Evolutionary conservation across 2,113 vertebrate species (phyloP).

Genomic region (Centrocercus urophasianus): DNA sequence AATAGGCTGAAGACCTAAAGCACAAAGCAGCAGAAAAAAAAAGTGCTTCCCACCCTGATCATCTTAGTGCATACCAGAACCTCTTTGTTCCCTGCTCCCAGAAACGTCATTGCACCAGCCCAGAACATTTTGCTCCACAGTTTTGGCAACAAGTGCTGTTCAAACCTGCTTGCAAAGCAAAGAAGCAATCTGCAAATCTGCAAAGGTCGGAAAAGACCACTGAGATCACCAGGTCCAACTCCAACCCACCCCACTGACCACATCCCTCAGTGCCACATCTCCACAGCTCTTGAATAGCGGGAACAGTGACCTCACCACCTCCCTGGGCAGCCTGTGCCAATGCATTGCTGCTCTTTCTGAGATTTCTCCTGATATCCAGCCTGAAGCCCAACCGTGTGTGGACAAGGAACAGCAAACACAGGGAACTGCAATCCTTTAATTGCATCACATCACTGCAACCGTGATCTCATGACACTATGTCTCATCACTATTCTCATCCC

Average conservation of each 20-base stretch:
- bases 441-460: neutral
- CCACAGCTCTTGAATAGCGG: too few species aligned
- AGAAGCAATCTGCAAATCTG: neutral
- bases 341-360: too few species aligned
- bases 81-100: neutral
- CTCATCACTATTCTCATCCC: neutral
- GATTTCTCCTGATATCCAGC: too few species aligned
- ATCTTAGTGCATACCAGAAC: neutral
- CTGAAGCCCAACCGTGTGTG: fast-evolving
- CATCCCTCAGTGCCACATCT: too few species aligned
- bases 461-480: fast-evolving
- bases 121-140: neutral
- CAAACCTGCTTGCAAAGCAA: neutral
- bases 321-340: too few species aligned
- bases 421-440: fast-evolving
- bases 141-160: neutral
- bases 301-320: too few species aligned
- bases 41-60: neutral
- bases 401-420: neutral
- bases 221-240: too few species aligned
- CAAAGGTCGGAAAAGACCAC: too few species aligned
- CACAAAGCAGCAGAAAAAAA: neutral
- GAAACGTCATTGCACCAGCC: neutral
- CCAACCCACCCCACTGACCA: too few species aligned
- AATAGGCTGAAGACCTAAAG: neutral